Evolutionary conservation across 1,140 invertebrate species (phyloP).

Genomic region (Nasonia giraulti): DNA sequence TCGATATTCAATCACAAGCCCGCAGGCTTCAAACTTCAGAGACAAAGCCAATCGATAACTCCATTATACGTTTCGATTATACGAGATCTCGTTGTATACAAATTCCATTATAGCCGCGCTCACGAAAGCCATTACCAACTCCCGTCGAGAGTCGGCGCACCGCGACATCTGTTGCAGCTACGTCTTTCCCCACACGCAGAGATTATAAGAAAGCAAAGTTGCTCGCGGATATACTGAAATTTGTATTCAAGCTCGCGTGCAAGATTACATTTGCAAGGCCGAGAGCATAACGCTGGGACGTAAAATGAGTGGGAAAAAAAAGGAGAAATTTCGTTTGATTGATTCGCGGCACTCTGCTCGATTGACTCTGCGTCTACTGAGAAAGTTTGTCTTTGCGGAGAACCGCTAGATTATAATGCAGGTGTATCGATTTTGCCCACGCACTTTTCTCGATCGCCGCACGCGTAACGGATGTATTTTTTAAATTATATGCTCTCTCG

Average conservation of each 20-base stretch:
- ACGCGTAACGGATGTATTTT: too few species aligned
- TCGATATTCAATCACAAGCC: too few species aligned
- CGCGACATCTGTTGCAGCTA: conserved; percentile 14
- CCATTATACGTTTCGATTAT: conserved; percentile 4
- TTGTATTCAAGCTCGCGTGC: too few species aligned
- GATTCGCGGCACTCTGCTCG: conserved; percentile 31
- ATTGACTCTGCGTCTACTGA: conserved; percentile 5
- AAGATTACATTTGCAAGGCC: too few species aligned
- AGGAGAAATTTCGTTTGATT: conserved; percentile 17
- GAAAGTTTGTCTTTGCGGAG: too few species aligned
- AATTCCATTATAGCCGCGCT: neutral
- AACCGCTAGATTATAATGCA: too few species aligned
- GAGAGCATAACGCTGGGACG: too few species aligned
- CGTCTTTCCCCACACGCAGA: neutral
- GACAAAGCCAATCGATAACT: conserved; percentile 7
- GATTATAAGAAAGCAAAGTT: conserved; percentile 1
- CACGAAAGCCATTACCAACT: neutral
- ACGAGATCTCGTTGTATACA: neutral
- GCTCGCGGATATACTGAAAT: neutral
- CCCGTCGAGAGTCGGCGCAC: neutral
- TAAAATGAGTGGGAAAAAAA: neutral
- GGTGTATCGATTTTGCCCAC: too few species aligned
- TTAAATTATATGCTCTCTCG: too few species aligned
- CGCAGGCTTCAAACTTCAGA: too few species aligned
- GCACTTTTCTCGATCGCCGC: too few species aligned